Base-by-base conservation (phyloP, 2,797 vertebrate genomes). In the Spatula clypeata region DNA sequence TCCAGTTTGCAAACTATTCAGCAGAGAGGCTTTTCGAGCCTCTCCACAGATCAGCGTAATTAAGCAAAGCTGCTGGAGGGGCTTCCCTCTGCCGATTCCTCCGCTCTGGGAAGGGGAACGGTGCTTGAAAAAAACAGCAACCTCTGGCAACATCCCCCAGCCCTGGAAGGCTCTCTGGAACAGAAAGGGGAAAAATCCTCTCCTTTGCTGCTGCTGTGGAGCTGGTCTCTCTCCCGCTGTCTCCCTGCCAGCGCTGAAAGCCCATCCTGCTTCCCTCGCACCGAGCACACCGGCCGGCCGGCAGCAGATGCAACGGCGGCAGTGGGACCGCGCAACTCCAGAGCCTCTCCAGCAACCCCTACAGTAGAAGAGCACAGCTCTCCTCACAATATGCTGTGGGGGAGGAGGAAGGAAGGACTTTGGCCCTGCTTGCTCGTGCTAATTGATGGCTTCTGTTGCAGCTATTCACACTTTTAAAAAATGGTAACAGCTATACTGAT, bases 381-480 rank as follows among this genome's bases (percentile, higher is more conserved):
- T 97, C 82, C 77, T 96, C 97, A 90, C 96, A 96, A 95, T 95
- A 97, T 97, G 94, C 96, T 96, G 94, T 89, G 94, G 91, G 83
- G 96, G 97, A 95, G 95, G 88, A 97, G 93, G 94, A 95, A 84
- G 86, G 75, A 92, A 96, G 86, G 93, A 96, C 40, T 74, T 95
- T 98, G 98, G 97, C 98, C 97, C 96, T 90, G 92, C 93, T 97
- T 97, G 95, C 97, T 95, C 88, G 97, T 96, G 97, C 97, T 98
- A 97, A 98, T 97, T 97, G 97, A 96, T 97, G 97, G 96, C 91
- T 97, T 98, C 98, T 98, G 98, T 97, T 93, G 91, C 94, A 97
- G 98, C 97, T 97, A 97, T 98, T 97, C 98, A 97, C 96, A 96
- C 97, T 97, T 98, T 94, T 82, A 38, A 72, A 94, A 96, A 70